Evolutionary conservation across 2,888 invertebrate genomes (phyloP).

Genomic region (Netelia fuscicornis): DNA sequence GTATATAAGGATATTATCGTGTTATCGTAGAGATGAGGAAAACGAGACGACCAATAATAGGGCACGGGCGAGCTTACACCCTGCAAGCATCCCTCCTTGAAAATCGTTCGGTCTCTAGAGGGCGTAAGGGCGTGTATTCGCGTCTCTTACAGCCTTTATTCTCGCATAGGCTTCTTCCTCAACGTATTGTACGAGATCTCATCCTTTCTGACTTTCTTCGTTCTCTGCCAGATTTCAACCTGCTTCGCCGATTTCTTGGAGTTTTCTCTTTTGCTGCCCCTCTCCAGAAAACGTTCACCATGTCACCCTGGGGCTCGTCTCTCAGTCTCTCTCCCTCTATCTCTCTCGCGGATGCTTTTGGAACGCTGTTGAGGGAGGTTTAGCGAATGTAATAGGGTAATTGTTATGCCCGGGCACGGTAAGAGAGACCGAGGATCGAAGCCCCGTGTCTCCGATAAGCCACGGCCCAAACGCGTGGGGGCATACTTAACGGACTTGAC

Average conservation of each 20-base stretch:
- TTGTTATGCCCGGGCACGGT: constrained; percentile 84
- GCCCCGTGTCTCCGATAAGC: constrained; percentile 83
- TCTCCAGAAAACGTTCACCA: not conserved
- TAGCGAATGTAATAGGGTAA: constrained; percentile 82
- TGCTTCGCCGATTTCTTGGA: not conserved
- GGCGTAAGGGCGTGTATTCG: not conserved
- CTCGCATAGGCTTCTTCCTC: constrained; percentile 57
- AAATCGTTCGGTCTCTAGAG: not conserved
- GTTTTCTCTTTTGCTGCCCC: not conserved
- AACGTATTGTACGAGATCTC: constrained; percentile 44
- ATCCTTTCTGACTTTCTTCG: constrained; percentile 2
- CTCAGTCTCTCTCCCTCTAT: constrained; percentile 65
- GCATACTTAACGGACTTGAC: constrained; percentile 83
- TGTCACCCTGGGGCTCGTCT: constrained; percentile 13
- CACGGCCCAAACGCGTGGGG: constrained; percentile 78
- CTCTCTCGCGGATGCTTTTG: constrained; percentile 68
- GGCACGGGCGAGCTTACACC: constrained; percentile 59
- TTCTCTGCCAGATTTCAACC: not conserved
- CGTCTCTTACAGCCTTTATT: not conserved
- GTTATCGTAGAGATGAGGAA: constrained; percentile 54
- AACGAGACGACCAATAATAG: constrained; percentile 56
- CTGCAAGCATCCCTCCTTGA: constrained; percentile 24
- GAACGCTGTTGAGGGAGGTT: constrained; percentile 35
- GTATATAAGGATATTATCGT: constrained; percentile 57
- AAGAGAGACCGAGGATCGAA: constrained; percentile 81